Evolutionary conservation across 2,888 invertebrate species (phyloP).

Genomic region (Tiliacea aurago): DNA sequence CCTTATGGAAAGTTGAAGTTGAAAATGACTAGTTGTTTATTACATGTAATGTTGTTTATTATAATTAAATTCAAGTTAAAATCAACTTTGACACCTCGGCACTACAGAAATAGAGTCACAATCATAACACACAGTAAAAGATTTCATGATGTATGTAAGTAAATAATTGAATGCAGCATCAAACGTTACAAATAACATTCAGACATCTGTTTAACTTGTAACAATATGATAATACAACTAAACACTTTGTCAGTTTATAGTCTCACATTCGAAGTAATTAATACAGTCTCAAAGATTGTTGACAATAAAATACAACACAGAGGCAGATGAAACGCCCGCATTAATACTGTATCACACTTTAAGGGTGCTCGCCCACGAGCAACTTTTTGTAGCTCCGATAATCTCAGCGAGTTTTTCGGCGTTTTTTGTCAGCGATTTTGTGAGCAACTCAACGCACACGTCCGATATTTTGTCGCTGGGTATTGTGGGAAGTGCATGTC

Average conservation of each 20-base stretch:
- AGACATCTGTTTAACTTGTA: neutral
- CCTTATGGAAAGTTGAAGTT: neutral
- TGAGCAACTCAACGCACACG: no score
- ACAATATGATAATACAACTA: slow-evolving; percentile 9
- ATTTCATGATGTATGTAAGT: neutral
- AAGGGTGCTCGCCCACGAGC: no score
- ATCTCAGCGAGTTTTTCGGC: no score
- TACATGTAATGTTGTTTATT: neutral
- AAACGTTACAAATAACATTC: neutral
- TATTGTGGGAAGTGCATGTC: no score
- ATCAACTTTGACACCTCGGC: neutral
- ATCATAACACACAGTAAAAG: neutral
- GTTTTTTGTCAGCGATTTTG: no score
- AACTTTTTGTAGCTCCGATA: no score
- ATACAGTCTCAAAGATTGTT: slow-evolving; percentile 44
- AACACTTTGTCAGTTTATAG: slow-evolving; percentile 16
- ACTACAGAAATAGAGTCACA: neutral
- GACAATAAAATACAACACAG: slow-evolving; percentile 23
- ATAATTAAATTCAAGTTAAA: neutral
- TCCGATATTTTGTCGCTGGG: no score
- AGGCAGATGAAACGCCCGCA: slow-evolving; percentile 12
- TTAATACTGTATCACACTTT: slow-evolving; percentile 28
- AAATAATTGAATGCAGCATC: neutral
- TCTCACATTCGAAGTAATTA: slow-evolving; percentile 39
- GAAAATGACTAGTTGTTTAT: no score